Evolutionary conservation across 2,113 vertebrate species (phyloP), one percentile per base, ranked within the genome.

Genomic region (Semicossyphus pulcher): DNA sequence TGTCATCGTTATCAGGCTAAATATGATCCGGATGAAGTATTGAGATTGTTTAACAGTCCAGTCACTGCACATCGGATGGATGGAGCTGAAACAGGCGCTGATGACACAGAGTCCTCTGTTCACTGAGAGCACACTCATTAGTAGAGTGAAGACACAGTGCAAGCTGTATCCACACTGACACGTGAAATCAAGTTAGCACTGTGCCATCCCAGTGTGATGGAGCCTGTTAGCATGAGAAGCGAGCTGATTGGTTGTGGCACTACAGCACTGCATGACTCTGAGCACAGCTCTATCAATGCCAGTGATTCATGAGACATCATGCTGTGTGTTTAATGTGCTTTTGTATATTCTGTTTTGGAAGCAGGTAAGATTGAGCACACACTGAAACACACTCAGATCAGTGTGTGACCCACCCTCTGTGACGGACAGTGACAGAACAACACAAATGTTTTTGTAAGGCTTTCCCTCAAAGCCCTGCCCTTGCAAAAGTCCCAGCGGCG

Each of bases 351-450:
- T 57, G 26, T 64, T 71, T 52, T 15, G 11, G 47, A 7, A 54
- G 26, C 60, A 75, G 66, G 71, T 68, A 37, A 65, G 63, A 45
- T 52, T 67, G 3, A 68, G 36, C 34, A 72, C 69, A 59, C 25
- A 34, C 18, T 28, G 4, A 65, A 53, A 52, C 21, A 28, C 52
- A 52, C 51, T n/a, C n/a, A n/a, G n/a, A n/a, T n/a, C n/a, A n/a
- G n/a, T n/a, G n/a, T 48, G 23, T 45, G 56, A 39, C 21, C 34
- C 37, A 20, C n/a, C 21, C 36, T 10, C 37, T 63, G 57, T 53
- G 71, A 65, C 21, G 34, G 48, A 63, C 57, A 32, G 34, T 73
- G 68, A 76, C 25, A 34, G 56, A 51, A 57, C 68, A 57, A 69
- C 41, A 69, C 7, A 45, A 14, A 9, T n/a, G n/a, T n/a, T n/a